Conservation (phyloP, 1,140 invertebrate species). For the Drosophila pruinosa region DNA sequence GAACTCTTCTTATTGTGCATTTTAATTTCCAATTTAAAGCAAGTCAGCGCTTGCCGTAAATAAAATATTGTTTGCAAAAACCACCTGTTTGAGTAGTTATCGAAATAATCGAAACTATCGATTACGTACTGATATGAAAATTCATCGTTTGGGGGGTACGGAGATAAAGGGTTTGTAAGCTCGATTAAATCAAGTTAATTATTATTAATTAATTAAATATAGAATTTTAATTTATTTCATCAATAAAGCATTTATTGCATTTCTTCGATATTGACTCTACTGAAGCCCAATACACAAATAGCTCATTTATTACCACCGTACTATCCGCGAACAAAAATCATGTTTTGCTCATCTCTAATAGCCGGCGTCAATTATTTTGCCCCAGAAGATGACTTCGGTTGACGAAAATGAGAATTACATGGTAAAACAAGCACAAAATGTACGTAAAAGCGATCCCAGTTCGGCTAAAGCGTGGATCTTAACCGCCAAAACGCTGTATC, state of each 20-base stretch:
- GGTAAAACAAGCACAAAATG: conserved; percentile 57
- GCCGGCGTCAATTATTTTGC: conserved; percentile 13
- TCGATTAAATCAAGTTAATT: no score
- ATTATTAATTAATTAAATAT: no score
- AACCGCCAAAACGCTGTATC: conserved; percentile 94
- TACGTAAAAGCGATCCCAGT: conserved; percentile 86
- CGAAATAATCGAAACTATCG: neutral
- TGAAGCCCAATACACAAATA: no score
- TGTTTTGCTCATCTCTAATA: conserved; percentile 15
- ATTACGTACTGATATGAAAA: neutral
- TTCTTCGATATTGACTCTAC: no score
- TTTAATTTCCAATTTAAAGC: conserved; percentile 7
- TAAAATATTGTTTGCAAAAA: conserved; percentile 27
- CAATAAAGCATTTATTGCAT: no score
- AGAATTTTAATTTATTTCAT: no score
- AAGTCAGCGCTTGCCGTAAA: conserved; percentile 1
- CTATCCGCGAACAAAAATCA: neutral
- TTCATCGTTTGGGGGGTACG: neutral
- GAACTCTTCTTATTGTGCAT: neutral
- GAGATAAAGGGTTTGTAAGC: neutral
- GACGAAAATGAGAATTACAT: conserved; percentile 65
- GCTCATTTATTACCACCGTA: conserved; percentile 5
- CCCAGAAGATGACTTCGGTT: conserved; percentile 14
- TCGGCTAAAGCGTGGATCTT: conserved; percentile 95
- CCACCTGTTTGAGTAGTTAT: conserved; percentile 17